Conservation (phyloP, 2,113 vertebrate species). For the Pituophis catenifer region DNA sequence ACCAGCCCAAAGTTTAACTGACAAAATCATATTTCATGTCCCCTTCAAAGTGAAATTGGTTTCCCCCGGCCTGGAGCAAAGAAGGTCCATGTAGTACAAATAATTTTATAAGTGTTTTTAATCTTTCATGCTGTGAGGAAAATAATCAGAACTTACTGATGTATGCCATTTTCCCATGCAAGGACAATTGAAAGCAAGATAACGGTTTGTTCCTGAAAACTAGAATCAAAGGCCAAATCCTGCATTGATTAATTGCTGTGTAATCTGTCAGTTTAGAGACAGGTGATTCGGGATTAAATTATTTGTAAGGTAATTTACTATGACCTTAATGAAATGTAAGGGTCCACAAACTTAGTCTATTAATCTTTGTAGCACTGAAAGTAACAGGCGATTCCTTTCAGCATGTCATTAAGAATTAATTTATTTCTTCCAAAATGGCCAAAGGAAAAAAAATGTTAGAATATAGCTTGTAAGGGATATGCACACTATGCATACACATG, state of each 20-base stretch:
- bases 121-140: slow-evolving; percentile 33
- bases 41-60: slow-evolving; percentile 47
- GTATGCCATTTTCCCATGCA: slow-evolving; percentile 17
- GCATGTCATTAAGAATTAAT: slow-evolving; percentile 6
- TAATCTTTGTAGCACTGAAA: slow-evolving; percentile 44
- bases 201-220: slow-evolving; percentile 46
- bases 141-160: slow-evolving; percentile 32
- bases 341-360: slow-evolving; percentile 41
- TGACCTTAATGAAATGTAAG: slow-evolving; percentile 49
- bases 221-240: slow-evolving; percentile 46
- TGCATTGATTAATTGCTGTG: slow-evolving; percentile 49
- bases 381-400: slow-evolving; percentile 15
- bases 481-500: not conserved
- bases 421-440: slow-evolving; percentile 31
- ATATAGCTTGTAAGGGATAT: not conserved
- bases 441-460: not conserved
- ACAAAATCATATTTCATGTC: slow-evolving; percentile 33
- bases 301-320: slow-evolving; percentile 55
- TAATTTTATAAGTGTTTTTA: slow-evolving; percentile 42
- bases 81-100: slow-evolving; percentile 46
- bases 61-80: slow-evolving; percentile 44
- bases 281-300: slow-evolving; percentile 39
- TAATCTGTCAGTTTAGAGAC: slow-evolving; percentile 49
- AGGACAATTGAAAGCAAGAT: slow-evolving; percentile 11
- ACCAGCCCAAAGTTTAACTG: not conserved